A percentile compares a stretch with the other conserved stretches of the same genome.
Conservation (phyloP, 1,140 invertebrate genomes). For the Bathynomus jamesi region DNA sequence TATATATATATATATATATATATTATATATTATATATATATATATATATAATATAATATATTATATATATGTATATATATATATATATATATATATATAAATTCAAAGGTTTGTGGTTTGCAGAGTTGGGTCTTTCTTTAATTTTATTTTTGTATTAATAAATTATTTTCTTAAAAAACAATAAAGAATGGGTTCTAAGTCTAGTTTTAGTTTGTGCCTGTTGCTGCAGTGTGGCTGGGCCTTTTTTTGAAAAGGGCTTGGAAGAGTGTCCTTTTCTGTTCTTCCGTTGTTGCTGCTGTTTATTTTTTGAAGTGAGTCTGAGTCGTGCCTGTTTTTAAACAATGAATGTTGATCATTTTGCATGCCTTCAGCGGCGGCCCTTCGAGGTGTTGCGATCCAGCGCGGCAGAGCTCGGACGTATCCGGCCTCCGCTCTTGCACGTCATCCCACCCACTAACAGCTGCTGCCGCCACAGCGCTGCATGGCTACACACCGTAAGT, state of each 20-base stretch:
- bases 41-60: constrained; percentile 1
- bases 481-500: constrained; percentile 78
- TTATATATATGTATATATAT: constrained; percentile 7
- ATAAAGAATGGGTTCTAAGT: neutral
- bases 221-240: neutral
- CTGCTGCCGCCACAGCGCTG: constrained; percentile 58
- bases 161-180: no score
- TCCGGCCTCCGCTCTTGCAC: constrained; percentile 61
- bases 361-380: constrained; percentile 53
- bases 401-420: constrained; percentile 59
- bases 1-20: constrained; percentile 5
- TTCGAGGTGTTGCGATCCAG: constrained; percentile 60
- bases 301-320: constrained; percentile 30
- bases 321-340: constrained; percentile 23
- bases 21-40: neutral
- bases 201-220: neutral
- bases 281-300: constrained; percentile 1
- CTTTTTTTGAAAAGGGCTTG: neutral
- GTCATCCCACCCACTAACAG: constrained; percentile 61
- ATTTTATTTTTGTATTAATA: neutral
- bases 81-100: constrained; percentile 9
- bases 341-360: constrained; percentile 39
- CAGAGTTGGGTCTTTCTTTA: neutral
- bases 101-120: neutral
- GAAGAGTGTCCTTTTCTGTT: constrained; percentile 25